These are phyloP conservation scores for Harpalus rufipes DNA, from an alignment of 2,888 invertebrate genomes.

Conservation along the genomic window DNA sequence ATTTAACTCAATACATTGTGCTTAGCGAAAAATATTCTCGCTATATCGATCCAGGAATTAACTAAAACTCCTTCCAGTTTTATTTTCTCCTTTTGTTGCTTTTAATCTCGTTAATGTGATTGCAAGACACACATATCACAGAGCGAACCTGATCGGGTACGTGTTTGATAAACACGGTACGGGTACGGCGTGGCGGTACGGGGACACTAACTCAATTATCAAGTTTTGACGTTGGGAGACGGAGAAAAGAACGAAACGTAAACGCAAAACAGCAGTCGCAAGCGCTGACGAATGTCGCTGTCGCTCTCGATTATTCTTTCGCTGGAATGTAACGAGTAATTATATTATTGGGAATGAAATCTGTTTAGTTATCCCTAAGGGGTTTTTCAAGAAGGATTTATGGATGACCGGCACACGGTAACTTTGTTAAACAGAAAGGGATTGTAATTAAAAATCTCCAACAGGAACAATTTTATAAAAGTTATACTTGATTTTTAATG, in stretches of 20 bases:
- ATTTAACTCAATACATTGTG: no score
- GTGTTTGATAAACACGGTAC: constrained; percentile 26
- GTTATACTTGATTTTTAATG: no score
- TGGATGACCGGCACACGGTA: background rate
- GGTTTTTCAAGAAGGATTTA: background rate
- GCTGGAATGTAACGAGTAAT: background rate
- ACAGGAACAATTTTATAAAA: no score
- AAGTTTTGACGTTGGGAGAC: constrained; percentile 10
- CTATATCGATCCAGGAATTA: no score
- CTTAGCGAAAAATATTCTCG: no score
- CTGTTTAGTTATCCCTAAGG: background rate
- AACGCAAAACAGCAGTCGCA: background rate
- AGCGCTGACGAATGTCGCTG: constrained; percentile 19
- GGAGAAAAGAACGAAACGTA: background rate
- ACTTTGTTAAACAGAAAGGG: background rate
- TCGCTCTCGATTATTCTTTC: background rate
- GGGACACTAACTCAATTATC: constrained; percentile 13
- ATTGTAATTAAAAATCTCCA: background rate
- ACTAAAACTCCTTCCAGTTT: no score
- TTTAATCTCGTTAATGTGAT: constrained; percentile 14
- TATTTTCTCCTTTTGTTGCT: background rate
- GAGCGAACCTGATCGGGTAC: background rate
- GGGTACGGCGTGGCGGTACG: constrained; percentile 1
- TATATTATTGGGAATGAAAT: constrained; percentile 6
- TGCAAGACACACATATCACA: constrained; percentile 12